Conservation (phyloP, 2,797 vertebrate genomes). For the Channa striata region DNA sequence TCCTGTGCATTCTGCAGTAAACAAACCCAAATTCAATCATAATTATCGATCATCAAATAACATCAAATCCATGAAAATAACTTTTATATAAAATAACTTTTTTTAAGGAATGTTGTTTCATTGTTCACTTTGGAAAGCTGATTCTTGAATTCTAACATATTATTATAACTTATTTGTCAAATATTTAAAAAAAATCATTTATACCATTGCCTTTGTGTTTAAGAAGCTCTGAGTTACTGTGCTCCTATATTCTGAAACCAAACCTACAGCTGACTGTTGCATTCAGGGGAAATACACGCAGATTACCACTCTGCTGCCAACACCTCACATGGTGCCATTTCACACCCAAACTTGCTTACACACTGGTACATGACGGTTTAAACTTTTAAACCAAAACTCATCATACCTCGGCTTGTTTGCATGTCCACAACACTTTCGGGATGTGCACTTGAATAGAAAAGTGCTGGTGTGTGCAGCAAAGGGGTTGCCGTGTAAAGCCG, state of each 20-base stretch:
- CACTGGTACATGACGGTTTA: slow-evolving; percentile 10
- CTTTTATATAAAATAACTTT: no score
- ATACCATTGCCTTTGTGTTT: no score
- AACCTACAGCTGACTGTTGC: neutral
- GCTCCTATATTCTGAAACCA: neutral
- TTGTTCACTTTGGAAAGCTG: no score
- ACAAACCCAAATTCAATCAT: no score
- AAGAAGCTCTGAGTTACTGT: no score
- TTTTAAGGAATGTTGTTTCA: no score
- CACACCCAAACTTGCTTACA: slow-evolving; percentile 9
- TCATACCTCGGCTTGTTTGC: slow-evolving; percentile 16
- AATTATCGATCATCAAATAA: no score
- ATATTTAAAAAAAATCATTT: no score
- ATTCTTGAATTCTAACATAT: no score
- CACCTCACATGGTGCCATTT: slow-evolving; percentile 14
- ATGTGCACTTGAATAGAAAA: slow-evolving; percentile 38
- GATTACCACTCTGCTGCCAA: neutral
- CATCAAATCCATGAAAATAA: no score
- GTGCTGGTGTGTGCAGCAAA: slow-evolving; percentile 33
- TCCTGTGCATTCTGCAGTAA: neutral
- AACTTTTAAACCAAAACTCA: slow-evolving; percentile 29
- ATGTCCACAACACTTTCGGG: slow-evolving; percentile 31
- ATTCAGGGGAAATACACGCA: neutral
- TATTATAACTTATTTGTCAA: no score
- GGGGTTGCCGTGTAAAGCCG: slow-evolving; percentile 43